Evolutionary conservation across 1,140 invertebrate species (phyloP), one percentile per base, ranked within the genome.

Genomic region (Asbolus verrucosus): DNA sequence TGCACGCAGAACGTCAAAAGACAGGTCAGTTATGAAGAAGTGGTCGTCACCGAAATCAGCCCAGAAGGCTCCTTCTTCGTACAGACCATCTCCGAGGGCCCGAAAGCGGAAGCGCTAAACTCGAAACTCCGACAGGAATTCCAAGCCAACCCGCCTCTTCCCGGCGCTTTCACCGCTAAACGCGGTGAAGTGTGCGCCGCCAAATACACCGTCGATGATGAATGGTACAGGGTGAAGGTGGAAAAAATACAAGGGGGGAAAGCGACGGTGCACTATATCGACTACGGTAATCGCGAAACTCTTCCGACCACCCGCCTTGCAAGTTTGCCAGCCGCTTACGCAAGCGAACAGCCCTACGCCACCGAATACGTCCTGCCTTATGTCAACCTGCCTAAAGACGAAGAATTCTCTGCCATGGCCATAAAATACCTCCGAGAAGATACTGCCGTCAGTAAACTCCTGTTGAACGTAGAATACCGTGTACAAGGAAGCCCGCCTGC

Each of bases 171-270:
- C 78, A 91, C 86, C 2, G 94, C 97, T 0, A 94, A 91, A 78
- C 89, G 90, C 76, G 92, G 93, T 24, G 94, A 97, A 46, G 78
- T 97, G 1, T 97, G 94, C 78, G 97, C 95, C 21, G 95, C 97
- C 1, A 92, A 93, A 79, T 99, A 96, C 81, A 89, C 89, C 2
- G 79, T 87, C 0, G 95, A 97, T 77, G 88, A 92, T 62, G 88
- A 93, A 73, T 98, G 96, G 96, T 98, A 99, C 82, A 87, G 98
- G 73, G 97, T 94, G 0, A 94, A 91, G 81, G 88, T 99, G 9
- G 95, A 98, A 78, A 96, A 94, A 78, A 83, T 97, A 2, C 83
- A 89, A 72, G 90, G 62, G 15, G 74, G 75, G 5, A 75, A 78
- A 30, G 74, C 73, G 0, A 65, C 60, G 27, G 73, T 79, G 11